Base-by-base conservation (phyloP, 2,113 vertebrate species). In the Mobula hypostoma region DNA sequence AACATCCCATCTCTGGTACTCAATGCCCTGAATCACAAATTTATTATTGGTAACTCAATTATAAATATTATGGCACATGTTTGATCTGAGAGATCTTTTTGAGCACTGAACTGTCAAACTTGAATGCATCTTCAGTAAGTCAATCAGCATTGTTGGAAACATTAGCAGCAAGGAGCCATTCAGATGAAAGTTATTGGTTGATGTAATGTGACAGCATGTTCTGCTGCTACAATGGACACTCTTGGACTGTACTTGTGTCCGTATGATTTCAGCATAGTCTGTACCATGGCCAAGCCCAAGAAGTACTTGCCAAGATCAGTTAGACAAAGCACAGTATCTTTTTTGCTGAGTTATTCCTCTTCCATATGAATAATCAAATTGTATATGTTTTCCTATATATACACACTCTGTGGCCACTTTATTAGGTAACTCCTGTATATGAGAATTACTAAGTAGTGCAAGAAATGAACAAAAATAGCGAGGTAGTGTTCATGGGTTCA, bases 181-280 rank as follows among this genome's bases (percentile, higher is more conserved):
- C 83, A 88, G 61, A 58, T n/a, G 83, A 63, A n/a, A 63, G 83
- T n/a, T 12, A 61, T 63, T 58, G 29, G 83, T 56, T 88, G 61
- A 88, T 88, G 83, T 56, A 88, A 88, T 6, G 83, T 88, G 83
- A 88, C 83, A 88, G 61, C 14, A 29, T 88, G 83, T 27, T 76
- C 72, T 88, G 83, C 61, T n/a, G 83, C 56, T n/a, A 27, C 83
- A 88, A n/a, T n/a, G 83, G 83, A 58, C 29, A 88, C 11, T 29
- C 83, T 88, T 88, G 12, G 3, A n/a, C 29, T 63, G 83, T 63
- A 88, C 15, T 29, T 29, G 19, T 56, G 79, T 36, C 5, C 80
- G 21, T 19, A 56, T 56, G 21, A 83, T 83, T 24, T 14, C 19
- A 56, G 80, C 17, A 1, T 63, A 88, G 27, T 63, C 29, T n/a